Base-by-base conservation (phyloP, 2,113 vertebrate genomes). In the Arvicanthis niloticus region DNA sequence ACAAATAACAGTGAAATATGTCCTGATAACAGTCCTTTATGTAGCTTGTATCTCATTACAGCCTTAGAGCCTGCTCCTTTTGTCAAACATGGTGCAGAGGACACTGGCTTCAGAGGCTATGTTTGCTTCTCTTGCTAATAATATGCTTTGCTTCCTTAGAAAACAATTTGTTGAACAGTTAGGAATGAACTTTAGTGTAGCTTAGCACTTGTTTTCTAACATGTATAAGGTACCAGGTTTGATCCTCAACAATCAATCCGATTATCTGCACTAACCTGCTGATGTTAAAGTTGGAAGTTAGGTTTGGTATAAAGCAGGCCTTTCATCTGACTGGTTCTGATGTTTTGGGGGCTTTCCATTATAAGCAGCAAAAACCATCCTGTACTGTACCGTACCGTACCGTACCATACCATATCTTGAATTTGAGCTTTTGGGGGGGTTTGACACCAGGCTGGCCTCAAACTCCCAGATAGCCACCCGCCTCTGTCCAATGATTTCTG, bases 231-330 rank as follows among this genome's bases (percentile, higher is more conserved):
- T 48, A 22, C 22, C 12, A 17, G 53, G 40, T 88, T 81, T 80
- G 85, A 81, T 48, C 22, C 31, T 17, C 21, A 80, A 9, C 2
- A 90, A 78, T 53, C 42, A 68, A 48, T 10, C 21, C 51, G 31
- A 91, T 73, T 62, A 96, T 72, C 31, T 45, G 29, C 40, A n/a
- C 94, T 93, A 51, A 96, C 84, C 72, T 98, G 97, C 96, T 91
- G 77, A 77, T 94, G 45, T 0, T 77, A 85, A 60, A 85, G 91
- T 72, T 97, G 96, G 65, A 92, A 94, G 86, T 88, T 96, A 68
- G 68, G 77, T 91, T 95, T 88, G 87, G 80, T 76, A 51, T 67
- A 72, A 93, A 37, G 7, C 7, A 7, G 76, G 53, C 76, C 45
- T 31, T 95, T 96, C 81, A 94, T 96, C 89, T 93, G 95, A 94